Evolutionary conservation across 2,113 vertebrate genomes (phyloP), one percentile per base, ranked within the genome.

Genomic region (Sinocyclocheilus rhinocerous): DNA sequence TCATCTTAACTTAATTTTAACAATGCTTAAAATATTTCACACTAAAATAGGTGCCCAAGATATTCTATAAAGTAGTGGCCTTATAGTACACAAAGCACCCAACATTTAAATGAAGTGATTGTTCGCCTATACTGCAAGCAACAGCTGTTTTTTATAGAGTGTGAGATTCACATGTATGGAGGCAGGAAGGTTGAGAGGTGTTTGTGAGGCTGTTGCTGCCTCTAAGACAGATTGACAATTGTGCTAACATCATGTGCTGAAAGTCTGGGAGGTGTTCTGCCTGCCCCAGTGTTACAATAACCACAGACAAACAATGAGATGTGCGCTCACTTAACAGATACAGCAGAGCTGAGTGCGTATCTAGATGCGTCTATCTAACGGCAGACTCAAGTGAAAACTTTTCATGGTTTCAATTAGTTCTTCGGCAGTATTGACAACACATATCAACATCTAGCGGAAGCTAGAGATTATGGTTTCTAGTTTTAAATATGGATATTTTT

Each of bases 381-480:
- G 16, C 11, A 4, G 69, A 76, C 65, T 57, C n/a, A 29, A 12
- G 7, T n/a, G 0, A 76, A 26, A 48, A 48, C 12, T 6, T 61
- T 87, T 73, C 77, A 26, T 80, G 76, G 29, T 36, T 26, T 80
- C 72, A 87, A 81, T 81, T 75, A 81, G 16, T 29, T 42, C 26
- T 55, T 80, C 65, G 3, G 57, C 22, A 61, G 0, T n/a, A 59
- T 1, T 61, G 22, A 61, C 57, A 61, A 2, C 55, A 20, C 1
- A 76, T 24, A 52, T 48, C 42, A 42, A 42, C 42, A 42, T 42
- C 42, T 42, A 42, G 42, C 1, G 8, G 42, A 42, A 42, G 42
- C 42, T 42, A 42, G 7, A 42, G 8, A 42, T 42, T 42, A 42
- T 9, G 42, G 42, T 42, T 42, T 42, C 9, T 42, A 39, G 42